Percentiles rank a stretch among this genome's conserved stretches.
phyloP scores from a whole-genome alignment of 2,888 invertebrate species.

The Andrena camellia region DNA sequence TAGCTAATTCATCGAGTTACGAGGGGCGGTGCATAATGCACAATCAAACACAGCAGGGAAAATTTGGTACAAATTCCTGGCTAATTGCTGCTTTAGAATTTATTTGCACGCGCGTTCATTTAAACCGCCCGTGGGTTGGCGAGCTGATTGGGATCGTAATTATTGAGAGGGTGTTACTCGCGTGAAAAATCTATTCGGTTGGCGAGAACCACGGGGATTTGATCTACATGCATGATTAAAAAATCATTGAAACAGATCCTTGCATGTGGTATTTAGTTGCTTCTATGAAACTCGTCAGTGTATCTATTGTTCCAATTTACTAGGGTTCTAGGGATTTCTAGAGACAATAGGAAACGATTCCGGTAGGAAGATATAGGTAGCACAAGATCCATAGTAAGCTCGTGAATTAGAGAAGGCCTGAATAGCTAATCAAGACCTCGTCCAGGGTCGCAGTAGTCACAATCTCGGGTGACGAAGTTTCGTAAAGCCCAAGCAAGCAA shows the following conservation, averaged over 20 bases:
- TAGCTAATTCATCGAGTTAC: neutral
- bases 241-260: neutral
- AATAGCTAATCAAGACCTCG: neutral
- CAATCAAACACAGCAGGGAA: neutral
- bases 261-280: no score
- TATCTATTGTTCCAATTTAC: no score
- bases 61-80: neutral
- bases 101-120: neutral
- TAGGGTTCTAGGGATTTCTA: no score
- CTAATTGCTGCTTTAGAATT: conserved; percentile 16
- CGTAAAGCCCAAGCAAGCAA: no score
- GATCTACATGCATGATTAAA: conserved; percentile 10
- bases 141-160: neutral
- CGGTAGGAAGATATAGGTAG: no score
- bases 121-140: neutral
- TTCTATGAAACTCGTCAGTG: no score
- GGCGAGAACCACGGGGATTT: neutral
- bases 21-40: neutral
- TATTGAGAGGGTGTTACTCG: neutral
- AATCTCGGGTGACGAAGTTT: no score
- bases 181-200: neutral
- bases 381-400: no score
- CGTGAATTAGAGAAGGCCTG: neutral
- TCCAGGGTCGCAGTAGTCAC: no score
- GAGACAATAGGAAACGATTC: no score